These are phyloP conservation scores for Myzus persicae DNA, from an alignment of 1,140 invertebrate genomes.

Conservation along the genomic window DNA sequence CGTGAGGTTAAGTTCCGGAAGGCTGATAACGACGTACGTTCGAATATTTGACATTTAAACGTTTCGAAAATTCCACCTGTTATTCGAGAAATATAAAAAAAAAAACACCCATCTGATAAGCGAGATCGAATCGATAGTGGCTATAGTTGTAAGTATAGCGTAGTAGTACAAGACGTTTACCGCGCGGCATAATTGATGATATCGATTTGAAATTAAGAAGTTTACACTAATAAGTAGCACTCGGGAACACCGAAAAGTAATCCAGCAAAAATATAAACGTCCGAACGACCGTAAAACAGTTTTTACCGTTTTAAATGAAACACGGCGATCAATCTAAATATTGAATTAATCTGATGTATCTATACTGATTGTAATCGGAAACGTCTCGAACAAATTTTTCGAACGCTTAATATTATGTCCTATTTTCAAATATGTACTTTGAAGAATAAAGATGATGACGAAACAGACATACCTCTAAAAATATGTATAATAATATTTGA, in stretches of 20 bases:
- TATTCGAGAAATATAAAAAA: not conserved
- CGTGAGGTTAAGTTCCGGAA: not conserved
- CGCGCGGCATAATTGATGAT: not conserved
- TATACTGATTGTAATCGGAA: not conserved
- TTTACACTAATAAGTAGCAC: constrained; percentile 44
- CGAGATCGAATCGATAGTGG: not conserved
- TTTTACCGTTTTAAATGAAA: not conserved
- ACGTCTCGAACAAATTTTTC: not conserved
- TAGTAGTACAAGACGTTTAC: not conserved
- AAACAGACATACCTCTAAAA: not conserved
- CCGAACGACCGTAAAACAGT: not conserved
- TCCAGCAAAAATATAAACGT: not conserved
- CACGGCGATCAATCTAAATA: not conserved
- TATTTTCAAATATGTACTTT: not conserved
- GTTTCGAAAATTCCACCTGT: not conserved
- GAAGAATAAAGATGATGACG: not conserved
- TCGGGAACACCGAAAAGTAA: not conserved
- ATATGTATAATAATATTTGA: not conserved
- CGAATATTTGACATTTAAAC: constrained; percentile 14
- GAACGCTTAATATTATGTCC: not conserved
- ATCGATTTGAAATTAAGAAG: constrained; percentile 37
- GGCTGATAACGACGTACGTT: not conserved
- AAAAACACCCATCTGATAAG: not conserved
- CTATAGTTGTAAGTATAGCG: not conserved
- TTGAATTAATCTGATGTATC: not conserved